Conservation (phyloP, 1,140 invertebrate genomes). For the Sycophaga agraensis region DNA sequence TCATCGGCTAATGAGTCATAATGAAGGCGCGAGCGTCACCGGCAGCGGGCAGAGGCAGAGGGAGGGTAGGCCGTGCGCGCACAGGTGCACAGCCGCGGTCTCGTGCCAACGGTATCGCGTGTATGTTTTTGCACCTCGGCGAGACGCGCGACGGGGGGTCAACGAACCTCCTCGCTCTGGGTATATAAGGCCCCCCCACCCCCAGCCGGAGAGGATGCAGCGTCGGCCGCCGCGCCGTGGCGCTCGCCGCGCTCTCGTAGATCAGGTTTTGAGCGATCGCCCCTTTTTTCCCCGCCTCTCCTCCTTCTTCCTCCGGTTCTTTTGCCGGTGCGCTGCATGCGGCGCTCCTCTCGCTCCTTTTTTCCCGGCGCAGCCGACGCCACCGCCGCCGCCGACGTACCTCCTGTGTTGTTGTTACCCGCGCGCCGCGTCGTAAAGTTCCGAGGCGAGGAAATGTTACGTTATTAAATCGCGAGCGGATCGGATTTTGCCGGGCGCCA, state of each 20-base stretch:
- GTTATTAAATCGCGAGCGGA: background rate
- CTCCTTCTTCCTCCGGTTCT: background rate
- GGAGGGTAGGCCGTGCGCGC: background rate
- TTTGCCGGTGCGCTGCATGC: no score
- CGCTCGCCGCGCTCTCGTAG: no score
- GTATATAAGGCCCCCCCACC: no score
- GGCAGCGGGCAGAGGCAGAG: background rate
- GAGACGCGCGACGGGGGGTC: slow-evolving; percentile 9
- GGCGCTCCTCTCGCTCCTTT: background rate
- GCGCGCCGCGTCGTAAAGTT: slow-evolving; percentile 6
- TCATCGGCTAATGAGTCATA: slow-evolving; percentile 27
- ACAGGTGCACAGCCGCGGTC: slow-evolving; percentile 40
- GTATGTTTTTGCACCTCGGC: slow-evolving; percentile 51
- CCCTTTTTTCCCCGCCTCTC: background rate
- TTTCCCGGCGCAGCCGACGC: background rate
- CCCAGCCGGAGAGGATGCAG: no score
- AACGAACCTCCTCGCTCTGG: slow-evolving; percentile 27
- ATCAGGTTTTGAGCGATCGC: background rate
- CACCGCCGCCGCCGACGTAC: no score
- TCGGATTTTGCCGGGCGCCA: background rate
- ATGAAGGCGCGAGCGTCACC: no score
- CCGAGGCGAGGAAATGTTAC: background rate
- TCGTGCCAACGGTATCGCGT: slow-evolving; percentile 54
- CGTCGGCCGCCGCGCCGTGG: no score
- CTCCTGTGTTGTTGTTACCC: no score